A percentile compares a stretch with the other conserved stretches of the same genome.
These are phyloP conservation scores for Spodoptera frugiperda DNA, from an alignment of 1,140 invertebrate genomes.

Conservation along the genomic window DNA sequence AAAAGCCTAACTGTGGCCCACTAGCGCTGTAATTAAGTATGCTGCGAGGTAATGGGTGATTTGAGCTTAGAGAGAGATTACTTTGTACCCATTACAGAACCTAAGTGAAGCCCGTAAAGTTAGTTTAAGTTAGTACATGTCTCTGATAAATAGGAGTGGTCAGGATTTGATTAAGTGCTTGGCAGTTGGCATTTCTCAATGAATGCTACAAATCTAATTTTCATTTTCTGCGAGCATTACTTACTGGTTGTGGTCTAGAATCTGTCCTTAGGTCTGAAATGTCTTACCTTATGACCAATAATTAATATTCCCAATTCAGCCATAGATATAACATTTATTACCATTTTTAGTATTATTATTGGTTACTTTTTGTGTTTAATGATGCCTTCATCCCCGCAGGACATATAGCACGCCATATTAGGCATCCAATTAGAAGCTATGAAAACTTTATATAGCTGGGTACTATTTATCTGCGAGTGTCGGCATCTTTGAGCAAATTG, in stretches of 20 bases:
- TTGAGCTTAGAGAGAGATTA: slow-evolving; percentile 60
- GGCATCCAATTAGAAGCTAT: slow-evolving; percentile 68
- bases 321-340: slow-evolving; percentile 13
- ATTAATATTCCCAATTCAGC: neutral
- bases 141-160: slow-evolving; percentile 1
- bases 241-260: neutral
- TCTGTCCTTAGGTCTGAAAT: too few relatives aligned
- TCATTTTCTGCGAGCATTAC: neutral
- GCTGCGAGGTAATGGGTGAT: slow-evolving; percentile 76
- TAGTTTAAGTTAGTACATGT: slow-evolving; percentile 6
- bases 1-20: slow-evolving; percentile 82
- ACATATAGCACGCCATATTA: slow-evolving; percentile 53
- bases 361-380: slow-evolving; percentile 16
- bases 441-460: slow-evolving; percentile 62
- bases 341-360: slow-evolving; percentile 4
- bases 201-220: neutral
- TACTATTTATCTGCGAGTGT: slow-evolving; percentile 59
- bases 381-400: slow-evolving; percentile 8
- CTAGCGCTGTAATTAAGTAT: slow-evolving; percentile 81
- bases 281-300: neutral
- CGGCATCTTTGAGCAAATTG: slow-evolving; percentile 69
- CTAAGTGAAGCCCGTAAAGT: slow-evolving; percentile 31
- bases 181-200: neutral
- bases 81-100: slow-evolving; percentile 25
- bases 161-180: neutral